Base-by-base conservation (phyloP, 2,888 invertebrate genomes). In the Eupithecia pulchellata region DNA sequence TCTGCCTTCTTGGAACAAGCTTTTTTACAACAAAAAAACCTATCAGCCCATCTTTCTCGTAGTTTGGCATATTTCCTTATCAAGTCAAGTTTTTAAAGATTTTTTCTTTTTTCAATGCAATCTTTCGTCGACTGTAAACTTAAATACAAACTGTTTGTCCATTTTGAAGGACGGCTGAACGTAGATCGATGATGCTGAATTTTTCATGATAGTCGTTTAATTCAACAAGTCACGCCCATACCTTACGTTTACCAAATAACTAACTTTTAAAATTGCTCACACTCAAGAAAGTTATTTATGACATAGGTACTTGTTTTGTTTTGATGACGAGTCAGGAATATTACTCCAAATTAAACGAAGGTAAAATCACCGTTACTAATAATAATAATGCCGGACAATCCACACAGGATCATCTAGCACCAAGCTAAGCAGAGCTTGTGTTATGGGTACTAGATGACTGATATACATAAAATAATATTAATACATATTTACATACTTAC, bases 81-180 rank as follows among this genome's bases (percentile, higher is more conserved):
- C 8, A 30, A 30, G 30, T 30, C 30, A 5, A 39, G 17, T 6
- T 39, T 39, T n/a, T 39, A 6, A n/a, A 9, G 1, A 9, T 47
- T 20, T n/a, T n/a, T n/a, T n/a, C n/a, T n/a, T n/a, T n/a, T n/a
- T 20, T 47, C 20, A 47, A 47, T 20, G n/a, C 8, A 47, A 47
- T 9, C 0, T 9, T 1, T 9, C 47, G n/a, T 20, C 1, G 47
- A 47, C 9, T 47, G 9, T 9, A 25, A 52, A 13, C 52, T 9
- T 20, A 2, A n/a, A 20, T 11, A 25, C 52, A 52, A 52, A 3
- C 11, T 32, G 32, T 27, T 57, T 30, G 30, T 30, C 30, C 9
- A 58, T 29, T 58, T 30, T 58, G 58, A 58, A 58, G 58, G 58
- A 32, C 20, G 11, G n/a, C 11, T 30, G 30, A 60, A 60, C 52